Percentiles rank a stretch among this genome's conserved stretches.
These are phyloP conservation scores for Drosophila miranda DNA, from an alignment of 1,140 invertebrate genomes.

Conservation along the genomic window DNA sequence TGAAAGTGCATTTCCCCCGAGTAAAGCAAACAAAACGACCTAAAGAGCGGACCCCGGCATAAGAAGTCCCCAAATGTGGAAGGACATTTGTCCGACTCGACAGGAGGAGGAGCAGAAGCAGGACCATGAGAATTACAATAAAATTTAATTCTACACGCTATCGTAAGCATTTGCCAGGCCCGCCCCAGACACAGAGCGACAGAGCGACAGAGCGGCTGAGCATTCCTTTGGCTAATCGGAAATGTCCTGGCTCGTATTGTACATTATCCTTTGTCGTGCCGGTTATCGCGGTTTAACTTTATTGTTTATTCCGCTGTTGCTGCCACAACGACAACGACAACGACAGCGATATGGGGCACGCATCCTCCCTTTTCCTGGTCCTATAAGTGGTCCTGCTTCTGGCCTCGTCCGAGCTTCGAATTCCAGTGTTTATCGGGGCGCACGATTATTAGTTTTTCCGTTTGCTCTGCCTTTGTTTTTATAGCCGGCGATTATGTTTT, in stretches of 20 bases:
- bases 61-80: constrained; percentile 16
- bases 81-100: constrained; percentile 31
- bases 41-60: neutral
- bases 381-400: constrained; percentile 9
- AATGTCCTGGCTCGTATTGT: constrained; percentile 48
- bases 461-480: constrained; percentile 70
- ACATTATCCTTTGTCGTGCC: constrained; percentile 74
- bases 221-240: constrained; percentile 58
- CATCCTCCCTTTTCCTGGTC: constrained; percentile 7
- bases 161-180: constrained; percentile 55
- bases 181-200: too few species aligned
- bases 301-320: constrained; percentile 52
- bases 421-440: constrained; percentile 68
- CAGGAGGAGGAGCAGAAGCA: constrained; percentile 4
- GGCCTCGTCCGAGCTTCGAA: constrained; percentile 30
- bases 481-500: constrained; percentile 68
- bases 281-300: constrained; percentile 76
- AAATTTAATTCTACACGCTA: constrained; percentile 74
- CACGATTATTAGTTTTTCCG: constrained; percentile 72
- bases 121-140: constrained; percentile 58
- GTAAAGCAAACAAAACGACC: constrained; percentile 20
- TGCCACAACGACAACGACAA: neutral
- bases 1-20: constrained; percentile 47
- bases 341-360: constrained; percentile 37
- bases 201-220: neutral